Percentiles rank a stretch among this genome's conserved stretches.
Evolutionary conservation across 2,113 vertebrate genomes (phyloP).

Genomic region (Malurus alboscapulatus): DNA sequence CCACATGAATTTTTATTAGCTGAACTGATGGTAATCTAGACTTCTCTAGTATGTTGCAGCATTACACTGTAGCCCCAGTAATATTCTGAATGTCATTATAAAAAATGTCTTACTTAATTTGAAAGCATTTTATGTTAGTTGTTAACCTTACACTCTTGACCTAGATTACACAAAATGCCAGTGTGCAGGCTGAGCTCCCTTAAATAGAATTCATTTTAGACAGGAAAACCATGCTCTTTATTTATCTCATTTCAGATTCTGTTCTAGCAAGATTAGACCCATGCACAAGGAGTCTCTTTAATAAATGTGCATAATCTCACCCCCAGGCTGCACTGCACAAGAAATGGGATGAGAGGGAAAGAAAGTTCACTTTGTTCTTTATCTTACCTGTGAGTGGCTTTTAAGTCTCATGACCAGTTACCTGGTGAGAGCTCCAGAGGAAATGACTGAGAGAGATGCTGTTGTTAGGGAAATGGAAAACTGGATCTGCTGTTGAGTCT

Average conservation of each 20-base stretch:
- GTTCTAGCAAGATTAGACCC: not conserved
- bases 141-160: conserved; percentile 4
- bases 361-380: not conserved
- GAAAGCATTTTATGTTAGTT: conserved; percentile 3
- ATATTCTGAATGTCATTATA: not conserved
- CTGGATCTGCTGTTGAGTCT: not conserved
- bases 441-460: not conserved
- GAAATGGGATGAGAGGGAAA: not conserved
- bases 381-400: not conserved
- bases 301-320: not conserved
- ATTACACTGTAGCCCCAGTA: not conserved
- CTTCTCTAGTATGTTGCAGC: not conserved
- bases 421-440: not conserved
- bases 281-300: not conserved
- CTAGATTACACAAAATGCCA: not conserved
- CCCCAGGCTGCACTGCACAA: not conserved
- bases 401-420: not conserved
- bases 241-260: not conserved
- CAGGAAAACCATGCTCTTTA: not conserved
- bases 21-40: not conserved
- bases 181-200: not conserved
- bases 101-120: not conserved
- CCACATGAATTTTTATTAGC: not conserved
- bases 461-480: not conserved
- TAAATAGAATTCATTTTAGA: not conserved